A percentile compares a stretch with the other conserved stretches of the same genome.
phyloP scores from a whole-genome alignment of 2,888 invertebrate species.

The Nomada lathburiana region DNA sequence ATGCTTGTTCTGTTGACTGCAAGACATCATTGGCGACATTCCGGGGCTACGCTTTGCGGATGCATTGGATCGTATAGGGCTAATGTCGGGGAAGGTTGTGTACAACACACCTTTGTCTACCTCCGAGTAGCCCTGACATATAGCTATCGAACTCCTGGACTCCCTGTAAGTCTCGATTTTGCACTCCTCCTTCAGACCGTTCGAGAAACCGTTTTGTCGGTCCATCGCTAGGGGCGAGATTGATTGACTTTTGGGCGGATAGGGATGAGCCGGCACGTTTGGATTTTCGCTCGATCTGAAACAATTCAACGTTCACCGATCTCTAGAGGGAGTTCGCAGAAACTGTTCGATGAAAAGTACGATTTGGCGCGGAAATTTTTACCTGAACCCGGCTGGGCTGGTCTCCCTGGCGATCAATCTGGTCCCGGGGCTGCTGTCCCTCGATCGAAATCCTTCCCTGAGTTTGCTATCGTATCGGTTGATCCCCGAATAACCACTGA shows the following conservation, averaged over 20 bases:
- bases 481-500: constrained; percentile 94
- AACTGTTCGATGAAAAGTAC: background rate
- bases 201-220: constrained; percentile 81
- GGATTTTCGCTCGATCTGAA: constrained; percentile 81
- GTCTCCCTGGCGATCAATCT: constrained; percentile 81
- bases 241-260: constrained; percentile 81
- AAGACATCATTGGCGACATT: constrained; percentile 73
- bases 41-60: constrained; percentile 70
- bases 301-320: background rate
- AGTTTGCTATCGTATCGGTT: constrained; percentile 94
- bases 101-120: constrained; percentile 78
- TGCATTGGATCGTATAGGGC: constrained; percentile 75
- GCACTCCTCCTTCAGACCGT: constrained; percentile 79
- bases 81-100: constrained; percentile 75
- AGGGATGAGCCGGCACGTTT: constrained; percentile 73
- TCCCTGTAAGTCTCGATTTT: constrained; percentile 78
- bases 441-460: constrained; percentile 87
- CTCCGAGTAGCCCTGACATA: constrained; percentile 79
- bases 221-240: constrained; percentile 83
- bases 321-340: background rate
- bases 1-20: constrained; percentile 77
- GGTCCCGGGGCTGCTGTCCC: constrained; percentile 83
- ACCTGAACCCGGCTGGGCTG: constrained; percentile 82
- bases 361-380: background rate
- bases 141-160: constrained; percentile 72